phyloP scores from a whole-genome alignment of 2,888 invertebrate species.

The Hedya salicella region DNA sequence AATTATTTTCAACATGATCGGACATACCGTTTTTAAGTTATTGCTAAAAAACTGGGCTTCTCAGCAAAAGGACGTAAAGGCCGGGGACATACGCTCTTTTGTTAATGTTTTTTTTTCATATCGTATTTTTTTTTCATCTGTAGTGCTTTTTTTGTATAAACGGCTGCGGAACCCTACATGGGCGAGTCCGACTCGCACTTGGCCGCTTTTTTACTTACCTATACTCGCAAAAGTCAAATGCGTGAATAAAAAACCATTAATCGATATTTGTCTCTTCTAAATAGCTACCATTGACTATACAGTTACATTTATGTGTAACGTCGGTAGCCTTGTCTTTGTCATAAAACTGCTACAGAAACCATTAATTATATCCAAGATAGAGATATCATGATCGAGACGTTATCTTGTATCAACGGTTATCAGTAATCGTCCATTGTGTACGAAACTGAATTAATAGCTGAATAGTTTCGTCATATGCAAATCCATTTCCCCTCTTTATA shows the following conservation, averaged over 20 bases:
- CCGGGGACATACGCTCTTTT: too few relatives aligned
- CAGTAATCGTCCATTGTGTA: conserved; percentile 41
- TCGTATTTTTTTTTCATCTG: too few relatives aligned
- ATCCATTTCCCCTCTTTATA: conserved; percentile 51
- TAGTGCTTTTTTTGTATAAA: too few relatives aligned
- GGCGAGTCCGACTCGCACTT: too few relatives aligned
- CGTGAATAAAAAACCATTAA: not conserved
- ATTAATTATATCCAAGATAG: conserved; percentile 37
- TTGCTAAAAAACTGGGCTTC: too few relatives aligned
- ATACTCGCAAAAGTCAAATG: not conserved
- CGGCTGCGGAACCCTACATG: too few relatives aligned
- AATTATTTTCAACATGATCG: too few relatives aligned
- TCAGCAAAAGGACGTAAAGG: too few relatives aligned
- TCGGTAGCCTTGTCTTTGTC: conserved; percentile 27
- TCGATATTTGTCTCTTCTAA: not conserved
- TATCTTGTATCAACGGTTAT: conserved; percentile 38
- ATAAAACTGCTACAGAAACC: conserved; percentile 30
- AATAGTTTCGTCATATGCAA: conserved; percentile 72
- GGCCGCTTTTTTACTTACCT: too few relatives aligned
- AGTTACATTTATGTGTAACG: conserved; percentile 19
- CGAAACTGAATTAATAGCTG: conserved; percentile 60
- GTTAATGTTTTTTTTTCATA: too few relatives aligned
- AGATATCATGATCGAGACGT: conserved; percentile 37
- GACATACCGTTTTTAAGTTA: too few relatives aligned
- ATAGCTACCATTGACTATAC: not conserved